Evolutionary conservation across 2,888 invertebrate genomes (phyloP).

Genomic region (Nephrotoma guestfalica): DNA sequence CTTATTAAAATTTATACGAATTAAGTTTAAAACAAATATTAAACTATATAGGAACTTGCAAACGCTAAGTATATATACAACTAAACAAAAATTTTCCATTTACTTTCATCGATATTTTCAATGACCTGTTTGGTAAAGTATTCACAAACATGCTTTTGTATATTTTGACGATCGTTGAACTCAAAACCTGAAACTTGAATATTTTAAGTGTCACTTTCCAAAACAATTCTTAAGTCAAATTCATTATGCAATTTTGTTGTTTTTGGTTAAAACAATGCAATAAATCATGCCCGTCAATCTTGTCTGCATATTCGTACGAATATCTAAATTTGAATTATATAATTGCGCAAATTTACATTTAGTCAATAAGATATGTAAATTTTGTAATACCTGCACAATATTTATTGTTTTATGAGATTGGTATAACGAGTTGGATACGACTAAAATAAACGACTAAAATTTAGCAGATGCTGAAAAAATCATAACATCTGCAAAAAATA

Average conservation of each 20-base stretch:
- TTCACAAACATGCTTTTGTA: background rate
- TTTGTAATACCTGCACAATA: background rate
- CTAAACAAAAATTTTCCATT: background rate
- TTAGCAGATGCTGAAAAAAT: no score
- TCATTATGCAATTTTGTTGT: background rate
- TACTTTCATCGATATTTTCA: background rate
- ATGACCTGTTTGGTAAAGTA: background rate
- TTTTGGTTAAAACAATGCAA: background rate
- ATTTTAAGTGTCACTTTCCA: background rate
- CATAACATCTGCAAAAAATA: no score
- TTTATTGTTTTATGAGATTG: background rate
- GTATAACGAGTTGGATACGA: no score
- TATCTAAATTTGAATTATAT: background rate
- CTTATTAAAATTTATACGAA: background rate
- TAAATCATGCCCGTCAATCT: background rate
- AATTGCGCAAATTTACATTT: background rate
- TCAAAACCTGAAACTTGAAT: background rate
- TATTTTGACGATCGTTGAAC: background rate
- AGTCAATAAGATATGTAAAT: background rate
- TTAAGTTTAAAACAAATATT: background rate
- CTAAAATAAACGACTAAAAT: no score
- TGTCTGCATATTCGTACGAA: background rate
- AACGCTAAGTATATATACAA: background rate
- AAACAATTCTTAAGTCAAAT: background rate
- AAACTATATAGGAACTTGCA: background rate